Evolutionary conservation across 2,797 vertebrate species (phyloP), one percentile per base, ranked within the genome.

Genomic region (Balearica regulorum): DNA sequence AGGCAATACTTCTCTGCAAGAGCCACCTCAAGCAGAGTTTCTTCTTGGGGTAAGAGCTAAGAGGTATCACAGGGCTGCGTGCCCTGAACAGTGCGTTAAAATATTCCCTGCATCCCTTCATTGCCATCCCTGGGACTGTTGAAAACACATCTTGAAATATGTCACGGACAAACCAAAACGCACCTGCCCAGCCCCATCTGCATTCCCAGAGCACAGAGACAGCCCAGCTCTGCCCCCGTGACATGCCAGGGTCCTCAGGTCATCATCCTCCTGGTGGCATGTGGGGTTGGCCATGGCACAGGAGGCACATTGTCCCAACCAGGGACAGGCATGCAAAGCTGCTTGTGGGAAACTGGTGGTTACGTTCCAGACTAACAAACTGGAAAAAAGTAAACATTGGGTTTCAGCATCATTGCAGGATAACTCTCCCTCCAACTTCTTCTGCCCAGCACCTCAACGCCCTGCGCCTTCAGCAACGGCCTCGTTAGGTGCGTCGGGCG

Each of bases 391-490:
- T 22, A 29, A 39, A n/a, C 16, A 13, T 0, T 44, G 6, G 4
- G 10, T 6, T 68, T 68, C 13, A 41, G 29, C 57, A 44, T 31
- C 79, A 0, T 1, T 20, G 46, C 11, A 41, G 89, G 72, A 16
- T 14, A 1, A 15, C 7, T 24, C 28, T n/a, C 13, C 12, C 29
- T 25, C 31, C 0, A 0, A 2, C 19, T 48, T 13, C 0, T 28
- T n/a, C 57, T 80, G 58, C 53, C 70, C 78, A 51, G 29, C 26
- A 31, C 60, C 78, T 75, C 64, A 29, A 3, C 1, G 3, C 26
- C 54, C 31, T 0, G 0, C 3, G 8, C 33, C 72, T 37, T 5
- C 4, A 35, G 49, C 89, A 29, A 29, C 1, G 33, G 26, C 35
- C 60, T 73, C 1, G 0, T 46, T 37, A 16, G 75, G 82, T 0